These are phyloP conservation scores for Lasioglossum vierecki DNA, from an alignment of 2,888 invertebrate species.

Conservation along the genomic window DNA sequence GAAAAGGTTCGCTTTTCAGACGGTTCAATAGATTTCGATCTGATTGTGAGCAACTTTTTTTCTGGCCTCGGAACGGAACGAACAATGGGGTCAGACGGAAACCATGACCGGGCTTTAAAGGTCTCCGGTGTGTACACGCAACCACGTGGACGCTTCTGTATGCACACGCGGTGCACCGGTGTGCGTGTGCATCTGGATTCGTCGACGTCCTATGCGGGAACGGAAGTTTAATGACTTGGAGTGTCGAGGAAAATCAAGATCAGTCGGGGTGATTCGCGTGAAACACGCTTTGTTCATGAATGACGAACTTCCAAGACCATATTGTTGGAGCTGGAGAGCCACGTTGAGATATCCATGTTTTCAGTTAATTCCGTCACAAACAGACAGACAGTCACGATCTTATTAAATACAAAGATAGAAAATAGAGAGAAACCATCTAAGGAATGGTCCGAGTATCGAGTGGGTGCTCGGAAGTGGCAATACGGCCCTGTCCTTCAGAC, in stretches of 20 bases:
- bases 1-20: slow-evolving; percentile 65
- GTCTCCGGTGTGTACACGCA: slow-evolving; percentile 40
- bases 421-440: too few relatives aligned
- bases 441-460: neutral
- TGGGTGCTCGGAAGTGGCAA: slow-evolving; percentile 32
- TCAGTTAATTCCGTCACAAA: too few relatives aligned
- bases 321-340: too few relatives aligned
- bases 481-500: slow-evolving; percentile 57
- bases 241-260: slow-evolving; percentile 50
- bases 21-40: slow-evolving; percentile 71
- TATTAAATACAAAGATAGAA: too few relatives aligned
- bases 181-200: slow-evolving; percentile 32
- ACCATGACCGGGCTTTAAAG: slow-evolving; percentile 64
- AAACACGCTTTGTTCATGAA: slow-evolving; percentile 9
- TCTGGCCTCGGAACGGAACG: slow-evolving; percentile 65
- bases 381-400: too few relatives aligned
- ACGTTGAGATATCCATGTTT: too few relatives aligned
- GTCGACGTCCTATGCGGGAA: slow-evolving; percentile 33
- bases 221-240: slow-evolving; percentile 55
- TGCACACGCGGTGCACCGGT: neutral
- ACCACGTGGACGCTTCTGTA: neutral
- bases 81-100: slow-evolving; percentile 73
- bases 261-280: slow-evolving; percentile 33
- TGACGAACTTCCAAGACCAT: slow-evolving; percentile 13
- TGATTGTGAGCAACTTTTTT: slow-evolving; percentile 55